Conservation (phyloP, 2,797 vertebrate genomes). For the Galagoides demidoff region DNA sequence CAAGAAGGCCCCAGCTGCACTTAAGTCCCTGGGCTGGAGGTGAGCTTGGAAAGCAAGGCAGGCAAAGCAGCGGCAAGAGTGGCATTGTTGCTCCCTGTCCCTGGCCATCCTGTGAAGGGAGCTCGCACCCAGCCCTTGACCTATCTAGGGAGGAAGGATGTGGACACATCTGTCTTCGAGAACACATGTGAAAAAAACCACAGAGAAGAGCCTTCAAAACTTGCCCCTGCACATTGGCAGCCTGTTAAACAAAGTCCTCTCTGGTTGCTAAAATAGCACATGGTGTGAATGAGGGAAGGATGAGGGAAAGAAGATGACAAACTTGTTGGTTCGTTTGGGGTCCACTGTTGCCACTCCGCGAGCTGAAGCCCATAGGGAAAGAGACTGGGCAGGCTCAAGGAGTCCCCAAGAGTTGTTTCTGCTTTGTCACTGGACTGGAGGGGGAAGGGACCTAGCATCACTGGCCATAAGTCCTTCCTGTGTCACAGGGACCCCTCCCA, state of each 20-base stretch:
- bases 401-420: not conserved
- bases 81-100: not conserved
- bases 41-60: not conserved
- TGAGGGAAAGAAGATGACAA: not conserved
- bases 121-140: not conserved
- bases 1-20: not conserved
- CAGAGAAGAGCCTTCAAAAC: constrained; percentile 5
- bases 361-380: not conserved
- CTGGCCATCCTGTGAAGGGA: not conserved
- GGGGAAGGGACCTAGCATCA: not conserved
- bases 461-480: constrained; percentile 72
- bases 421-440: constrained; percentile 52
- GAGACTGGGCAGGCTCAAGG: not conserved
- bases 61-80: not conserved
- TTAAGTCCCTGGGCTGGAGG: not conserved
- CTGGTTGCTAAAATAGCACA: constrained; percentile 24
- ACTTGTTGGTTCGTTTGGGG: not conserved
- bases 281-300: not conserved
- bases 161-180: not conserved
- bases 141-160: constrained; percentile 61
- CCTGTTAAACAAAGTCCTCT: not conserved
- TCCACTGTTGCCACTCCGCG: not conserved
- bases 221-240: not conserved
- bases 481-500: constrained; percentile 62
- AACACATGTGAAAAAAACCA: constrained; percentile 25